Evolutionary conservation across 2,797 vertebrate genomes (phyloP).

Genomic region (Chelidonichthys spinosus): DNA sequence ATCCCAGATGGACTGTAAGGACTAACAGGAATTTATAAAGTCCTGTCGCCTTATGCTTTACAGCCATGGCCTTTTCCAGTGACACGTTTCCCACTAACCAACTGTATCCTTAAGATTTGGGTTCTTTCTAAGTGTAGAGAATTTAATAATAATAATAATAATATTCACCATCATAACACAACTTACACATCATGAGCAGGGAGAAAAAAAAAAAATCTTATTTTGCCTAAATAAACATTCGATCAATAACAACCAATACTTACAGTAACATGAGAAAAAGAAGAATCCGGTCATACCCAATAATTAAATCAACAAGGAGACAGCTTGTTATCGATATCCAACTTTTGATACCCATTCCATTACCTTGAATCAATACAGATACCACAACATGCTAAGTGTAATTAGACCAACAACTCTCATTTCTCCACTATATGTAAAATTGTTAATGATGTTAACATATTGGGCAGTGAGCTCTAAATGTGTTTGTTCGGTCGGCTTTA

Average conservation of each 20-base stretch:
- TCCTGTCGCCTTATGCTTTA: constrained; percentile 57
- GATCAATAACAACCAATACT: neutral
- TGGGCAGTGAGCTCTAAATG: neutral
- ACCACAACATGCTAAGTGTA: no score
- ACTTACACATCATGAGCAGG: neutral
- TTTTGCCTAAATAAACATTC: neutral
- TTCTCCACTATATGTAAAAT: no score
- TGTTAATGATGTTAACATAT: no score
- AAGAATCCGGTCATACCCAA: neutral
- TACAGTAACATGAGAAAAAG: neutral
- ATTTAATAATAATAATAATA: neutral
- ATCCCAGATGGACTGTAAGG: constrained; percentile 73
- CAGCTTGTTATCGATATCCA: no score
- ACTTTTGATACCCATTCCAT: no score
- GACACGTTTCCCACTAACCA: constrained; percentile 36
- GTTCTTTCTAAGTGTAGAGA: neutral
- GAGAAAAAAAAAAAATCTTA: neutral
- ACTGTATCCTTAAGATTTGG: constrained; percentile 26
- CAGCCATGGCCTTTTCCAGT: constrained; percentile 37
- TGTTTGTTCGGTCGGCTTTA: neutral
- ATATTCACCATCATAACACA: neutral
- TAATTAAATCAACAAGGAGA: neutral
- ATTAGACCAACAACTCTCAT: no score
- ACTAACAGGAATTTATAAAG: constrained; percentile 70
- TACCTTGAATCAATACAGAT: no score